Percentiles rank a stretch among this genome's conserved stretches.
Evolutionary conservation across 2,797 vertebrate species (phyloP).

Genomic region (Coregonus suidteri): DNA sequence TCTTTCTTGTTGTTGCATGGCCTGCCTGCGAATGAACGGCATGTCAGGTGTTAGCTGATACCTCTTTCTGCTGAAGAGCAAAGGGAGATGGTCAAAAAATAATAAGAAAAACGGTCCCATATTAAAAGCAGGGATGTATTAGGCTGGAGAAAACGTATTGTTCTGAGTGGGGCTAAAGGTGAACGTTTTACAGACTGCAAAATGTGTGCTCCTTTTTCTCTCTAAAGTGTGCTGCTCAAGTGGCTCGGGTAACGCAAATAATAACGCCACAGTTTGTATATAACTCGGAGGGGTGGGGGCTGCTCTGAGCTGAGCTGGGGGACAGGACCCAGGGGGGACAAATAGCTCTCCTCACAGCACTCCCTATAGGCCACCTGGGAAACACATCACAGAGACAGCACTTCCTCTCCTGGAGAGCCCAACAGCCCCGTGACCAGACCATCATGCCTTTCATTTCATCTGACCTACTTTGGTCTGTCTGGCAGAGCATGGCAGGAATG

Average conservation of each 20-base stretch:
- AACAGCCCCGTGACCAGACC: constrained; percentile 19
- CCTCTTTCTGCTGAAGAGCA: constrained; percentile 51
- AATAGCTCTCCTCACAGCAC: constrained; percentile 12
- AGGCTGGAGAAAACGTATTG: constrained; percentile 57
- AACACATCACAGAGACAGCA: constrained; percentile 20
- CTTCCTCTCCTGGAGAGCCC: constrained; percentile 8
- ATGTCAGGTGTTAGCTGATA: constrained; percentile 69
- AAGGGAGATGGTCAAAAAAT: constrained; percentile 36
- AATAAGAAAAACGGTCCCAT: constrained; percentile 40
- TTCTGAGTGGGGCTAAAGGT: constrained; percentile 45
- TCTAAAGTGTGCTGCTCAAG: constrained; percentile 33
- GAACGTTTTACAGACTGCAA: constrained; percentile 57
- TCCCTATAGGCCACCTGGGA: constrained; percentile 25
- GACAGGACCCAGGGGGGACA: constrained; percentile 8
- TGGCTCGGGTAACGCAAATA: constrained; percentile 39
- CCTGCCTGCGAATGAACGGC: constrained; percentile 36
- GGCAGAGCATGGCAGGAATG: background rate
- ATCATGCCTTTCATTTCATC: constrained; percentile 1
- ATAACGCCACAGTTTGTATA: constrained; percentile 44
- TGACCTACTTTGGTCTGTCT: background rate
- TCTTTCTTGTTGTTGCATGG: constrained; percentile 59
- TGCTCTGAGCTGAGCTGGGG: constrained; percentile 1
- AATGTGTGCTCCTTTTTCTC: constrained; percentile 26
- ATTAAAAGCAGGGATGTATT: constrained; percentile 60
- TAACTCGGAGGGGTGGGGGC: constrained; percentile 26